Conservation (phyloP, 1,140 invertebrate species). For the Choristoneura fumiferana region DNA sequence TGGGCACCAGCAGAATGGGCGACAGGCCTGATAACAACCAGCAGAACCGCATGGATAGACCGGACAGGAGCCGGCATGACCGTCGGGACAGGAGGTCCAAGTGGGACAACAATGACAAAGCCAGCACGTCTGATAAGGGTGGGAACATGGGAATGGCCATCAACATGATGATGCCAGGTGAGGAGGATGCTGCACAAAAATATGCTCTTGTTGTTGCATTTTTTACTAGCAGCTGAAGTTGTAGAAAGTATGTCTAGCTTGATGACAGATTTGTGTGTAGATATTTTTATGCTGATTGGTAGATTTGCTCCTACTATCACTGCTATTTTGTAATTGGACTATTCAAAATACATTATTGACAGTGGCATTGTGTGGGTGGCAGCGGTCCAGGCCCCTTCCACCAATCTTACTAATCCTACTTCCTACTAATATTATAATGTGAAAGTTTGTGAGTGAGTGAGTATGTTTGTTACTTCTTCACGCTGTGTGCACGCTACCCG, state of each 20-base stretch:
- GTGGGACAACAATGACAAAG: slow-evolving; percentile 25
- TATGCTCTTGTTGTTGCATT: background rate
- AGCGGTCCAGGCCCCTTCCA: too few species aligned
- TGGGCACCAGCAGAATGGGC: too few species aligned
- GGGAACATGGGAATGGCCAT: slow-evolving; percentile 11
- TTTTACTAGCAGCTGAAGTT: too few species aligned
- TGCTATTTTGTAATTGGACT: too few species aligned
- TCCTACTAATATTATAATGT: too few species aligned
- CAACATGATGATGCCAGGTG: slow-evolving; percentile 41
- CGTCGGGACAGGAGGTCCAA: slow-evolving; percentile 26
- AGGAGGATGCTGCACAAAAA: background rate
- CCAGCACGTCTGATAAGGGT: background rate
- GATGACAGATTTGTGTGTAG: background rate
- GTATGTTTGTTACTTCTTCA: too few species aligned
- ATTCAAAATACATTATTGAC: too few species aligned
- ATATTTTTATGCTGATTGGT: background rate
- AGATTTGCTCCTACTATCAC: too few species aligned
- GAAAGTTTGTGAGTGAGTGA: too few species aligned
- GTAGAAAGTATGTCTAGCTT: background rate
- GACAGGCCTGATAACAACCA: background rate
- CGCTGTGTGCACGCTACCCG: too few species aligned
- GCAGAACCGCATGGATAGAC: slow-evolving; percentile 28
- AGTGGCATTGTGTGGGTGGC: too few species aligned
- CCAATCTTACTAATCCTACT: too few species aligned
- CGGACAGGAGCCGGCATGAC: slow-evolving; percentile 28